A percentile compares a stretch with the other conserved stretches of the same genome.
phyloP scores from a whole-genome alignment of 2,888 invertebrate genomes.

The Halictus quadricinctus region DNA sequence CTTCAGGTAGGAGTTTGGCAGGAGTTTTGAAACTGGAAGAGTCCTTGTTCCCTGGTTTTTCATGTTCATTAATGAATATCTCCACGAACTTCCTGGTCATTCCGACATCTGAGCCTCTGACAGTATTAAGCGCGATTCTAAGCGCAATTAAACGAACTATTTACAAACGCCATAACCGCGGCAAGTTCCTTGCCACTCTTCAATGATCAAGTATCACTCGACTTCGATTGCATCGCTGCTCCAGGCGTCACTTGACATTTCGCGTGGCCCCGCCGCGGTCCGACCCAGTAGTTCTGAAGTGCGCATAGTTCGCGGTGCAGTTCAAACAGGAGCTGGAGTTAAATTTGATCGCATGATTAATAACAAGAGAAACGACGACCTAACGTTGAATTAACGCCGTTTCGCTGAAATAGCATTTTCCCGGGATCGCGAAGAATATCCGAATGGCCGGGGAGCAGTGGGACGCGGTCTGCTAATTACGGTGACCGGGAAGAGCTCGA shows the following conservation, averaged over 20 bases:
- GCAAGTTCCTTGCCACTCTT: slow-evolving; percentile 5
- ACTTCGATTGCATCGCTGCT: slow-evolving; percentile 42
- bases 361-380: slow-evolving; percentile 17
- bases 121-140: background rate
- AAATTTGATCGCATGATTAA: slow-evolving; percentile 46
- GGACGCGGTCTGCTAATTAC: slow-evolving; percentile 56
- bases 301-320: background rate
- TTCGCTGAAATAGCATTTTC: slow-evolving; percentile 25
- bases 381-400: background rate
- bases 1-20: no score
- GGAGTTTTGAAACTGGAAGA: background rate
- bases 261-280: slow-evolving; percentile 11
- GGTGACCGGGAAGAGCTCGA: slow-evolving; percentile 43
- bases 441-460: background rate
- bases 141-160: background rate
- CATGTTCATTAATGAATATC: background rate
- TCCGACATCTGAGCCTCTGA: background rate
- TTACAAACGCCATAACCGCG: background rate
- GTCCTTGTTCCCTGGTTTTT: background rate
- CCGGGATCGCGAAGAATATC: background rate
- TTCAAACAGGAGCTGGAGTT: background rate
- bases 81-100: background rate
- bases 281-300: slow-evolving; percentile 19
- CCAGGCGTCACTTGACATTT: slow-evolving; percentile 38
- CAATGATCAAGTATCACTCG: slow-evolving; percentile 15